Base-by-base conservation (phyloP, 2,113 vertebrate species). In the Cisticola juncidis region DNA sequence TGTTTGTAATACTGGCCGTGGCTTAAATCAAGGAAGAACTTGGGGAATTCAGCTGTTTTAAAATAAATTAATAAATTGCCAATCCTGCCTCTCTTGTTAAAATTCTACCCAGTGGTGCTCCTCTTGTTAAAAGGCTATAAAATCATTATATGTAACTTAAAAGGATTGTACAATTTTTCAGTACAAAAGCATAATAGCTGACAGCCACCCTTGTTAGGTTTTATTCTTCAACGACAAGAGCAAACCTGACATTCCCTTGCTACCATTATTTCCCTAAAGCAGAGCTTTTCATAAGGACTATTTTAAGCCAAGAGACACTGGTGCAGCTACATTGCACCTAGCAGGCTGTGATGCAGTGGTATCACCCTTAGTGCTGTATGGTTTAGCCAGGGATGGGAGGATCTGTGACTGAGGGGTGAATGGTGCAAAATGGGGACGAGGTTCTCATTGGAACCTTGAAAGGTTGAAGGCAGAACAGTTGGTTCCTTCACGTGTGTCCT, bases 21-120 rank as follows among this genome's bases (percentile, higher is more conserved):
- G 86, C 93, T 98, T 97, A 96, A 97, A 97, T 93, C 89, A 94
- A 93, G 84, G 87, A 91, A 91, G 92, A 96, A 96, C 81, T 92
- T 56, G 62, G 95, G 95, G 95, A 97, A 96, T 97, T 95, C 61
- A 93, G 88, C 74, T 95, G 78, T 70, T 97, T 97, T 78, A 60
- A 96, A 94, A 90, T 66, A 94, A 96, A 95, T 64, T 94, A 80
- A 97, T 96, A 95, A 97, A 78, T 81, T 36, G 8, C 93, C 87
- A 90, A 56, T 96, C 42, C 54, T 62, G 45, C 77, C 90, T 95
- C 56, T 81, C 60, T 80, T 90, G 73, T 94, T 97, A 97, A 96
- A 94, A 93, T 85, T 50, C 90, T 92, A 79, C 84, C 65, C 80
- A 82, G 76, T 77, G 91, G 94, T 93, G 82, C 56, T 93, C 47